Base-by-base conservation (phyloP, 2,888 invertebrate genomes). In the Lasiommata megera region DNA sequence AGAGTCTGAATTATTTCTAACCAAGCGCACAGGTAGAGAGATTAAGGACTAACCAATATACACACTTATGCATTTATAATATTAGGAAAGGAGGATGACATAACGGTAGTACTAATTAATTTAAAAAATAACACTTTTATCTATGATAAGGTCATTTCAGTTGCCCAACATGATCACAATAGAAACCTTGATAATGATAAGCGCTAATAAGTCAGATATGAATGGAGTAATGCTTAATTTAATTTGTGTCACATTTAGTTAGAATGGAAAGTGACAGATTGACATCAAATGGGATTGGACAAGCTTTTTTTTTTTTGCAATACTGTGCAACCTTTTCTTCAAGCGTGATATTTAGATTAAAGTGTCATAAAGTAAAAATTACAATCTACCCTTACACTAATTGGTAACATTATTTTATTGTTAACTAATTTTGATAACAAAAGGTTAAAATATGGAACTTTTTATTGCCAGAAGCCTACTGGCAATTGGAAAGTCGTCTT, bases 311-410 rank as follows among this genome's bases (percentile, higher is more conserved):
- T 3, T 17, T 16, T 28, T 18, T 12, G 54, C 16, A 34, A 87
- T 3, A 85, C 86, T 84, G 84, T 71, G 88, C 66, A 80, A 28
- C 50, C 80, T n/a, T 72, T 72, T 68, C 37, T 57, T 51, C 71
- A 74, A 77, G 58, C 76, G 76, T 71, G 41, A 36, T 56, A n/a
- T 5, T 12, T 23, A n/a, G n/a, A n/a, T n/a, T n/a, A n/a, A n/a
- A n/a, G n/a, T n/a, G n/a, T n/a, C n/a, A n/a, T n/a, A n/a, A n/a
- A n/a, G n/a, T n/a, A n/a, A n/a, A n/a, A n/a, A n/a, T n/a, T n/a
- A n/a, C n/a, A n/a, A n/a, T n/a, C n/a, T n/a, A n/a, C n/a, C n/a
- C n/a, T n/a, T n/a, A n/a, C n/a, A n/a, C n/a, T n/a, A n/a, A n/a
- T n/a, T n/a, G n/a, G n/a, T n/a, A n/a, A n/a, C n/a, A n/a, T n/a